These are phyloP conservation scores for Enteromius anoplus DNA, from an alignment of 2,797 vertebrate species.

Conservation along the genomic window DNA sequence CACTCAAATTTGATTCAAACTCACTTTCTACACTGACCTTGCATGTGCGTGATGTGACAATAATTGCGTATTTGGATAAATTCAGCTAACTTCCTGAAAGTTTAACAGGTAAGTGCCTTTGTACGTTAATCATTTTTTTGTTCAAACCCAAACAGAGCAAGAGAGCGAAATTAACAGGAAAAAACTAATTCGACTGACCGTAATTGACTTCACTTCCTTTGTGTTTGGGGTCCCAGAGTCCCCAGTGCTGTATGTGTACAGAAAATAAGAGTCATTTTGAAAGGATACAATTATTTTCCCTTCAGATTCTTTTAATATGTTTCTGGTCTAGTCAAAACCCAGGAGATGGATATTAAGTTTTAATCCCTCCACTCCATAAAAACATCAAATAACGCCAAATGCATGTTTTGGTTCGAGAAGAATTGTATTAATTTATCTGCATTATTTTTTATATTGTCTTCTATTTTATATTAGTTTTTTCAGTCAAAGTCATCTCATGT, in stretches of 20 bases:
- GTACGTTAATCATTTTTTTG: background rate
- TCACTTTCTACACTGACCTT: background rate
- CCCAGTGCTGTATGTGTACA: background rate
- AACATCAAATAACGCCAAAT: background rate
- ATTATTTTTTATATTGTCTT: background rate
- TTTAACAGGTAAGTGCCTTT: background rate
- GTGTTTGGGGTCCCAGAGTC: background rate
- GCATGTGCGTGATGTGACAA: background rate
- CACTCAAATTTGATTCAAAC: background rate
- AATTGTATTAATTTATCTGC: background rate
- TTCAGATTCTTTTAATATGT: background rate
- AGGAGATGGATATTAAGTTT: background rate
- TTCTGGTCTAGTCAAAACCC: background rate
- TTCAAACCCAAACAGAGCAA: background rate
- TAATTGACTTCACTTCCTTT: background rate
- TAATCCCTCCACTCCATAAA: background rate
- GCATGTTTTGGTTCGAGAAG: background rate
- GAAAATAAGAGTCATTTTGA: background rate
- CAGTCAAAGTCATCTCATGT: background rate
- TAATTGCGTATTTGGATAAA: background rate
- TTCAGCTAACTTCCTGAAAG: background rate
- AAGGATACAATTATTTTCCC: slow-evolving; percentile 1
- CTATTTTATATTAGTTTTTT: background rate
- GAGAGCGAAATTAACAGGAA: background rate
- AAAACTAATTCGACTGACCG: background rate